A percentile compares a stretch with the other conserved stretches of the same genome.
Conservation (phyloP, 2,797 vertebrate genomes). For the Micromesistius poutassou region DNA sequence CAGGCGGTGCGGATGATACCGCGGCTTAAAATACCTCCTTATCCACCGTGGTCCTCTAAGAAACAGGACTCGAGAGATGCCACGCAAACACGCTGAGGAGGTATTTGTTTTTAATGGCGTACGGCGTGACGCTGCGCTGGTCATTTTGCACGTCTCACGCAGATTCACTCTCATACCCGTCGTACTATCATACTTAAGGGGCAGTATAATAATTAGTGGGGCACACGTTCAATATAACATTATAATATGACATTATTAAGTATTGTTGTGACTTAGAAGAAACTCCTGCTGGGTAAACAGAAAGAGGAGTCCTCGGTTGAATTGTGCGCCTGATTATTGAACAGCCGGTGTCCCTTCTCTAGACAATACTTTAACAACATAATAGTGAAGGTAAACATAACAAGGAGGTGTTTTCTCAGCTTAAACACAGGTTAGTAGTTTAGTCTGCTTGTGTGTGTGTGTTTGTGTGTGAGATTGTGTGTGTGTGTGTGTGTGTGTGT, state of each 20-base stretch:
- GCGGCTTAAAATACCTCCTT: conserved; percentile 32
- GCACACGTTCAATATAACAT: not conserved
- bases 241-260: not conserved
- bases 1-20: conserved; percentile 19
- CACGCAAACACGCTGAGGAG: too few species aligned
- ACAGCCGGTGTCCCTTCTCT: conserved; percentile 11
- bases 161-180: too few species aligned
- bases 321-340: not conserved
- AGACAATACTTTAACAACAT: conserved; percentile 19
- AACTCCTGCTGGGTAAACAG: not conserved
- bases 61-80: not conserved
- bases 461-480: conserved; percentile 31
- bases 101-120: not conserved
- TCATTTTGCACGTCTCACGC: too few species aligned
- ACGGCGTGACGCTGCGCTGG: not conserved
- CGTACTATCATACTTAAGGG: too few species aligned
- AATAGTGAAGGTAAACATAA: conserved; percentile 28
- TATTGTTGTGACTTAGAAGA: not conserved
- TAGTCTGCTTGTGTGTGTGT: conserved; percentile 39
- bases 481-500: conserved; percentile 34
- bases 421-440: conserved; percentile 22
- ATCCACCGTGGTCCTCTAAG: not conserved
- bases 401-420: conserved; percentile 29
- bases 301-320: not conserved
- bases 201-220: too few species aligned